Percentiles rank a stretch among this genome's conserved stretches.
These are phyloP conservation scores for Gymnorhina tibicen DNA, from an alignment of 2,113 vertebrate species.

Conservation along the genomic window DNA sequence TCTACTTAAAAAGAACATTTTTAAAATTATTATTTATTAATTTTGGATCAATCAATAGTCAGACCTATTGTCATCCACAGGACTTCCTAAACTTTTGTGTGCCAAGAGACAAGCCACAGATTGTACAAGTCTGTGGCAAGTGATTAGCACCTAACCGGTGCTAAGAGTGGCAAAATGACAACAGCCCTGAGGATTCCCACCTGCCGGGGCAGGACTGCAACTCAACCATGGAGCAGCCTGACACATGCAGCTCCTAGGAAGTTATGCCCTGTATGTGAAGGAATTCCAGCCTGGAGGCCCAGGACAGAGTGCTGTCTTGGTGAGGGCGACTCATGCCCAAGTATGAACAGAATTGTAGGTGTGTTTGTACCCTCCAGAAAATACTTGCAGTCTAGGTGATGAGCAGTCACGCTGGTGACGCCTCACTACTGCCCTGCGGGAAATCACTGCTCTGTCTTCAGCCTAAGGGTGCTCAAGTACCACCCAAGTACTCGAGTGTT, in stretches of 20 bases:
- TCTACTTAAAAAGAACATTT: not conserved
- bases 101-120: not conserved
- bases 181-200: not conserved
- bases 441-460: not conserved
- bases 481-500: no score
- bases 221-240: fast-evolving
- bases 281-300: not conserved
- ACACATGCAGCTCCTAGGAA: not conserved
- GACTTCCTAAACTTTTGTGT: not conserved
- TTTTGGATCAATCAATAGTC: not conserved
- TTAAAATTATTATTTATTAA: not conserved
- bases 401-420: no score
- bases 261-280: fast-evolving
- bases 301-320: no score
- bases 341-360: not conserved
- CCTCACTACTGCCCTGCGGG: not conserved
- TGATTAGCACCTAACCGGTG: fast-evolving
- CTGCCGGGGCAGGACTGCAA: fast-evolving
- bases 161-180: not conserved
- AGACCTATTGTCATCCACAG: not conserved
- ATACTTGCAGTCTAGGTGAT: fast-evolving
- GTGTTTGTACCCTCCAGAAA: not conserved
- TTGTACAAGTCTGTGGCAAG: not conserved
- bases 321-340: fast-evolving
- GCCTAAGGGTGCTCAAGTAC: not conserved